Percentiles rank a stretch among this genome's conserved stretches.
phyloP scores from a whole-genome alignment of 2,113 vertebrate species.

The Eptesicus fuscus region DNA sequence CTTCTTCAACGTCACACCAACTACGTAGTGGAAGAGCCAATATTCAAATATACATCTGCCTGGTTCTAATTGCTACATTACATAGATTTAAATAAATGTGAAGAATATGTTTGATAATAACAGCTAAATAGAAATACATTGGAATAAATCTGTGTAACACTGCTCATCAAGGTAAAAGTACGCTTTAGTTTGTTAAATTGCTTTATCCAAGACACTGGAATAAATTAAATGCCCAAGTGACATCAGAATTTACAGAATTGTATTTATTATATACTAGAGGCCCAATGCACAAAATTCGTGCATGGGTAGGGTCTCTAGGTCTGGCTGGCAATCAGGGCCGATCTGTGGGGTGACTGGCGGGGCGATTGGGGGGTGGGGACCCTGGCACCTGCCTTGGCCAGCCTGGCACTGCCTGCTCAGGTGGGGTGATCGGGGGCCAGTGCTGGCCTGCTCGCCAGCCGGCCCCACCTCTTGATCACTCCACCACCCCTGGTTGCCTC shows the following conservation, averaged over 20 bases:
- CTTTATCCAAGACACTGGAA: neutral
- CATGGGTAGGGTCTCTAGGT: no score
- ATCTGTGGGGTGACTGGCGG: no score
- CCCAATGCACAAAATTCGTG: no score
- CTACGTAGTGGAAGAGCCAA: conserved; percentile 23
- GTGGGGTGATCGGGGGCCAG: no score
- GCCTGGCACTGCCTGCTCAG: no score
- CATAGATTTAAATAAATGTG: conserved; percentile 2
- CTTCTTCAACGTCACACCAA: conserved; percentile 4
- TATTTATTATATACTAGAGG: neutral
- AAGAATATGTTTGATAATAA: conserved; percentile 26
- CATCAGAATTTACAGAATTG: conserved; percentile 23
- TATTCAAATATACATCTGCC: conserved; percentile 54
- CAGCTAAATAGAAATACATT: conserved; percentile 13
- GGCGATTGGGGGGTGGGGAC: no score
- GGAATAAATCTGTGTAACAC: neutral
- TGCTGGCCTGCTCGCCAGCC: no score
- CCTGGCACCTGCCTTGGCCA: no score
- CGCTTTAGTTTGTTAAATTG: conserved; percentile 23
- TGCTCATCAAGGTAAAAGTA: conserved; percentile 34
- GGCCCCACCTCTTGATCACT: no score
- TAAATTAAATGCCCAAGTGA: conserved; percentile 24
- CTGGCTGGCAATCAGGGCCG: no score
- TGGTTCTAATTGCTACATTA: conserved; percentile 27
- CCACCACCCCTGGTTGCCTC: no score